Evolutionary conservation across 2,888 invertebrate species (phyloP), one percentile per base, ranked within the genome.

Genomic region (Synanthedon formicaeformis): DNA sequence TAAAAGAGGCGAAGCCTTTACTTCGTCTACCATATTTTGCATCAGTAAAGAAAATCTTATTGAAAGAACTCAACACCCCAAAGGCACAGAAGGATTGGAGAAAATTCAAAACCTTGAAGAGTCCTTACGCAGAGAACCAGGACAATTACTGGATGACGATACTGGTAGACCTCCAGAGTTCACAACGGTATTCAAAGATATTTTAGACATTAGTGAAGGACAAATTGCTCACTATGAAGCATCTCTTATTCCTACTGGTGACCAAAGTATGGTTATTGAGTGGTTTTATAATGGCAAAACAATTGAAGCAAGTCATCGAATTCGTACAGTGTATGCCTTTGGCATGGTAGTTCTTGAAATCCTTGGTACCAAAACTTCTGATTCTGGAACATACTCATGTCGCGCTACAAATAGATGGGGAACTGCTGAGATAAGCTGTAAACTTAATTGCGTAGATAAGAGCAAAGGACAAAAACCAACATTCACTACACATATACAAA

Each of bases 161-260:
- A 92, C 91, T 58, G 96, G 96, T 10, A 92, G 94, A 71, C 92
- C 96, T 54, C 97, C 96, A 45, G 92, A 93, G 55, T 96, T 97
- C 69, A 96, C 94, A 5, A 94, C 96, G 0, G 93, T 95, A 71
- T 96, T 96, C 78, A 91, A 93, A 63, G 92, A 95, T 61, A 89
- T 96, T 56, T 86, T 90, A 10, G 95, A 96, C 66, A 89, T 99
- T 51, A 93, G 93, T 48, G 99, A 99, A 85, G 97, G 97, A 54
- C 97, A 99, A 81, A 94, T 97, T 62, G 98, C 98, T 61, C 98
- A 99, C 79, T 98, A 98, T 78, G 99, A 99, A 87, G 98, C 98
- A 41, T 96, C 96, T 51, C 90, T 99, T 6, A 94, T 96, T 52
- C 99, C 99, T 11, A 93, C 95, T 51, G 96, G 96, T 11, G 97